Percentiles rank a stretch among this genome's conserved stretches.
phyloP scores from a whole-genome alignment of 2,888 invertebrate genomes.

The Synanthedon tipuliformis region DNA sequence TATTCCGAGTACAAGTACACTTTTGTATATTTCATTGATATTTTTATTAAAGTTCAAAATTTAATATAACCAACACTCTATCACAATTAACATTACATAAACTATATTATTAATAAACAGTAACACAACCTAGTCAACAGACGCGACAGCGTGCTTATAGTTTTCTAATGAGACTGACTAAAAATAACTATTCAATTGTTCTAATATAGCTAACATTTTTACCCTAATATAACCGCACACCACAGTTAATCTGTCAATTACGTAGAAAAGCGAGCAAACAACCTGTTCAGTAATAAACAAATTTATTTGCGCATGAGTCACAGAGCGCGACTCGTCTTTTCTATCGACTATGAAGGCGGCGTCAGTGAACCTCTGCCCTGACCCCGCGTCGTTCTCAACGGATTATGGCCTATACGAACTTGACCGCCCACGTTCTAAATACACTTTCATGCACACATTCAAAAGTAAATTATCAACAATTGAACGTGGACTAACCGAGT shows the following conservation, averaged over 20 bases:
- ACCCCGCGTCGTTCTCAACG: conserved; percentile 33
- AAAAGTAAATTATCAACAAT: neutral
- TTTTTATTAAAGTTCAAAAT: no score
- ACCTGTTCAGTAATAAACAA: conserved; percentile 35
- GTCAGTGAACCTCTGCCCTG: conserved; percentile 45
- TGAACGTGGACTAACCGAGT: neutral
- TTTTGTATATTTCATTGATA: no score
- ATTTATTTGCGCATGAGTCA: conserved; percentile 42
- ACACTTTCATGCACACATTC: neutral
- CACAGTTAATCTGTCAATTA: conserved; percentile 29
- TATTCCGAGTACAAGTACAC: neutral
- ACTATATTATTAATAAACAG: no score
- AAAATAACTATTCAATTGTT: neutral
- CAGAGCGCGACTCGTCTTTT: conserved; percentile 33
- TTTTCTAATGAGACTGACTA: neutral
- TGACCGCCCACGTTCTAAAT: conserved; percentile 50
- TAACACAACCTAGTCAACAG: neutral
- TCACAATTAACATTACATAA: no score
- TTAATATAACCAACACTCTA: no score
- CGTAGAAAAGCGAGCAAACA: conserved; percentile 39
- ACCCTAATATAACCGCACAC: conserved; percentile 33
- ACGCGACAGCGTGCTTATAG: neutral
- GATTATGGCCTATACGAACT: conserved; percentile 42
- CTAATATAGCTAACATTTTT: conserved; percentile 5
- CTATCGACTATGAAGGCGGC: conserved; percentile 14